Percentiles rank a stretch among this genome's conserved stretches.
These are phyloP conservation scores for Gari tellinella DNA, from an alignment of 2,888 invertebrate species.

Conservation along the genomic window DNA sequence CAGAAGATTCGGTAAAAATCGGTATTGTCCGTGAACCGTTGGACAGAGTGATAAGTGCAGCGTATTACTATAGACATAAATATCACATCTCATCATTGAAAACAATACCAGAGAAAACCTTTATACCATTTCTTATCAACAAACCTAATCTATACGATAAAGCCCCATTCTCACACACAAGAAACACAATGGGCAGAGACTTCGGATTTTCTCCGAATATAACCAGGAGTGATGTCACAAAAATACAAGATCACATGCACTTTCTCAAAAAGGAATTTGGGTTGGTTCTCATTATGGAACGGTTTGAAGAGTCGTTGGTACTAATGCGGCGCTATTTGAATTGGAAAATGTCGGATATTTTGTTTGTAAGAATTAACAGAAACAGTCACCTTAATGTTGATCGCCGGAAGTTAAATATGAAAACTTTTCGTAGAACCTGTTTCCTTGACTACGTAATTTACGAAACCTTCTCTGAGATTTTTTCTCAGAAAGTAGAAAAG, in stretches of 20 bases:
- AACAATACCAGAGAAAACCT: slow-evolving; percentile 21
- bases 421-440: slow-evolving; percentile 26
- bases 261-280: slow-evolving; percentile 21
- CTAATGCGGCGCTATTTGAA: slow-evolving; percentile 32
- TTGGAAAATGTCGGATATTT: slow-evolving; percentile 35
- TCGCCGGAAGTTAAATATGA: slow-evolving; percentile 6
- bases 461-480: slow-evolving; percentile 20
- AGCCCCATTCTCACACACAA: slow-evolving; percentile 37
- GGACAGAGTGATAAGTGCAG: slow-evolving; percentile 49
- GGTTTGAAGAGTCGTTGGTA: slow-evolving; percentile 40
- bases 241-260: slow-evolving; percentile 5
- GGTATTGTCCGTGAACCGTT: slow-evolving; percentile 62
- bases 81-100: slow-evolving; percentile 10
- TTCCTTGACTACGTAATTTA: slow-evolving; percentile 44
- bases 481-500: slow-evolving; percentile 9
- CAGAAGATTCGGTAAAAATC: slow-evolving; percentile 49
- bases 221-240: not conserved
- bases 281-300: slow-evolving; percentile 37
- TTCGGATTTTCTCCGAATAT: slow-evolving; percentile 35
- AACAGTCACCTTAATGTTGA: slow-evolving; percentile 15
- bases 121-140: slow-evolving; percentile 32
- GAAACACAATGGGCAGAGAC: slow-evolving; percentile 46
- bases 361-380: slow-evolving; percentile 31
- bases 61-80: slow-evolving; percentile 43
- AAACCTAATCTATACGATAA: slow-evolving; percentile 31